Conservation (phyloP, 2,888 invertebrate genomes). For the Archips crataeganus region DNA sequence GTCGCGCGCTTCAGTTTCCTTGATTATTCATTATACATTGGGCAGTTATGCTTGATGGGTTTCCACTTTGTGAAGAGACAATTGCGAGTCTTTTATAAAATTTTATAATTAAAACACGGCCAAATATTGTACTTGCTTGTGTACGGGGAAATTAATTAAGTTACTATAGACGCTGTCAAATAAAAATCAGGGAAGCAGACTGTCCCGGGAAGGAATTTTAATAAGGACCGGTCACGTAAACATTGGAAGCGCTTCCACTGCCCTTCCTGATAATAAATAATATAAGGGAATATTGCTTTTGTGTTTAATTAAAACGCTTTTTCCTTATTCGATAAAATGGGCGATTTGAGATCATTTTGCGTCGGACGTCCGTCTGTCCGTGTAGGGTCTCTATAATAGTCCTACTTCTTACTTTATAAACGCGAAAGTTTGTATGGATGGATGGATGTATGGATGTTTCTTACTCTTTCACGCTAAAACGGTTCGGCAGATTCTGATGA, state of each 20-base stretch:
- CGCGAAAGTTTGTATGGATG: too few species aligned
- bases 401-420: too few species aligned
- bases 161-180: conserved; percentile 58
- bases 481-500: too few species aligned
- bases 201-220: conserved; percentile 76
- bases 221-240: conserved; percentile 80
- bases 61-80: too few species aligned
- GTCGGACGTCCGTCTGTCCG: not conserved
- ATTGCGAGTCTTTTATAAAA: too few species aligned
- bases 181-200: conserved; percentile 63
- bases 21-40: too few species aligned
- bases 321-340: conserved; percentile 1
- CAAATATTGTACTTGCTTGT: conserved; percentile 28
- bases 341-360: not conserved
- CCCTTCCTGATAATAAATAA: conserved; percentile 42
- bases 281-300: conserved; percentile 25
- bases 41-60: too few species aligned
- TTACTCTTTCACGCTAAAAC: too few species aligned
- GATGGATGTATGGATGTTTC: too few species aligned
- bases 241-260: conserved; percentile 61
- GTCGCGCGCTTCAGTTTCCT: too few species aligned
- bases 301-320: conserved; percentile 25
- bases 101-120: not conserved
- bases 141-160: conserved; percentile 76
- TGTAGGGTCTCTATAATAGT: too few species aligned